Percentiles rank a stretch among this genome's conserved stretches.
These are phyloP conservation scores for Sarcoramphus papa DNA, from an alignment of 2,797 vertebrate species.

Conservation along the genomic window DNA sequence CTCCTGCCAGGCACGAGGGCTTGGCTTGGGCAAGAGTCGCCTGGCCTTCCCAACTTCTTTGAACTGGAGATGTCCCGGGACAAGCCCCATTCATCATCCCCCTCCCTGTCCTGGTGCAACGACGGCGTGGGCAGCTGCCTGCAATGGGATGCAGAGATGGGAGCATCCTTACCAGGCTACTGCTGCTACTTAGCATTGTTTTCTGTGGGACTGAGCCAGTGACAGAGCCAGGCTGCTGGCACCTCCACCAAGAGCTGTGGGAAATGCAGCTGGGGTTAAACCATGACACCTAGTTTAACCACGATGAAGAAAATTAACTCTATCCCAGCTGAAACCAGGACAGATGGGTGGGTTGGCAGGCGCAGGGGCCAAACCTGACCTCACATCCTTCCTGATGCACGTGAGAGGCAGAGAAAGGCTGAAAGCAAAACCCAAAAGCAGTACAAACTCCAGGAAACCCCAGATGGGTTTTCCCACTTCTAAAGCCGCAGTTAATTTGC, in stretches of 20 bases:
- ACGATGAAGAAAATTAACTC: too few relatives aligned
- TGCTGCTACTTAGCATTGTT: too few relatives aligned
- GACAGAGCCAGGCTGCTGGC: background rate
- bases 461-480: accelerated
- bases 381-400: background rate
- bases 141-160: too few relatives aligned
- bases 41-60: accelerated
- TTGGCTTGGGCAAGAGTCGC: background rate
- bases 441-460: background rate
- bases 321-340: too few relatives aligned
- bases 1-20: background rate
- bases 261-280: background rate
- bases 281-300: too few relatives aligned
- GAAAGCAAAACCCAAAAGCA: background rate
- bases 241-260: background rate
- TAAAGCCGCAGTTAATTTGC: background rate
- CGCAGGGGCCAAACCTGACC: too few relatives aligned
- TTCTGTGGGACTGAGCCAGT: accelerated
- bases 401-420: accelerated
- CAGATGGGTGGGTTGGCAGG: background rate
- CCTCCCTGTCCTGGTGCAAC: accelerated
- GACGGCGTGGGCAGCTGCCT: background rate
- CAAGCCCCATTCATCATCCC: background rate
- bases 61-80: background rate
- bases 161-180: background rate